Evolutionary conservation across 2,113 vertebrate species (phyloP).

Genomic region (Pelobates fuscus): DNA sequence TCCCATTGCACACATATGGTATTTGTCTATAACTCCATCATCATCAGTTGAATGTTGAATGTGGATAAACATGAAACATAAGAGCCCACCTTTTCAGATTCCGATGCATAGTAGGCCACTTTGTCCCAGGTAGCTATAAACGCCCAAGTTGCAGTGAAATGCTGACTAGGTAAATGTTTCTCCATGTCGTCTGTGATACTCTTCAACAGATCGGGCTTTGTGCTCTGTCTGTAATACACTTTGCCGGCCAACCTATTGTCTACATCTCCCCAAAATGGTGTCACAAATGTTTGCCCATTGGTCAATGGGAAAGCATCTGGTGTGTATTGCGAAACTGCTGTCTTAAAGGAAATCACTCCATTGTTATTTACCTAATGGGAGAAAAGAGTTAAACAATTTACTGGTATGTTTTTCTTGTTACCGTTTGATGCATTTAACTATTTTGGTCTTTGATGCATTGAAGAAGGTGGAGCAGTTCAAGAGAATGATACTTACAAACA

Average conservation of each 20-base stretch:
- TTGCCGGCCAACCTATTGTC: conserved; percentile 55
- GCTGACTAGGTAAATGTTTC: conserved; percentile 48
- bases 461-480: too few species aligned
- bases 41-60: too few species aligned
- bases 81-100: conserved; percentile 57
- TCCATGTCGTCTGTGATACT: conserved; percentile 58
- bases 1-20: too few species aligned
- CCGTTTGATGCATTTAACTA: too few species aligned
- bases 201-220: neutral
- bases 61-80: too few species aligned
- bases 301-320: conserved; percentile 57
- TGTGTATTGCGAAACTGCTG: accelerated
- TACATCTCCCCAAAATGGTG: conserved; percentile 64
- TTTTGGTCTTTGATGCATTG: too few species aligned
- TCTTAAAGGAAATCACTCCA: conserved; percentile 63
- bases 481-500: conserved; percentile 44
- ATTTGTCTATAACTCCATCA: too few species aligned
- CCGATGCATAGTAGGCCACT: conserved; percentile 57
- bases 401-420: too few species aligned
- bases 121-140: conserved; percentile 70
- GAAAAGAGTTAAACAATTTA: too few species aligned
- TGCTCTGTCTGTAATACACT: conserved; percentile 58
- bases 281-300: conserved; percentile 41
- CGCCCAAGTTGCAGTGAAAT: conserved; percentile 50
- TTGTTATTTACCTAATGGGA: conserved; percentile 67